Evolutionary conservation across 2,113 vertebrate species (phyloP).

Genomic region (Procavia capensis): DNA sequence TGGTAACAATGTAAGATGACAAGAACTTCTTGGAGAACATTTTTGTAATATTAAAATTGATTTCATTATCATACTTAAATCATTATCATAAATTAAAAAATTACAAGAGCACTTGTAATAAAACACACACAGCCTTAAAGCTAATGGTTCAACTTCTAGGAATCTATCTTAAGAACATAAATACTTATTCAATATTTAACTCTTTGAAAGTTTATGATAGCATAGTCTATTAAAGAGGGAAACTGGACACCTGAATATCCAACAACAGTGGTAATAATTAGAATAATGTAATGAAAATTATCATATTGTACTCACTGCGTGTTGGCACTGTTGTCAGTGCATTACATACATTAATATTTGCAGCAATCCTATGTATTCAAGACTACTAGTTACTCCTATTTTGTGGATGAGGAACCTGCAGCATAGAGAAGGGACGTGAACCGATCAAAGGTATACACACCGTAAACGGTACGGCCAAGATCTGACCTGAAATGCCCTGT

Average conservation of each 20-base stretch:
- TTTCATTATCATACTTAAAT: too few relatives aligned
- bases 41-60: constrained; percentile 40
- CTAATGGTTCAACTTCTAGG: neutral
- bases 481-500: neutral
- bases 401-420: neutral
- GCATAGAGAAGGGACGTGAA: neutral
- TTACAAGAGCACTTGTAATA: neutral
- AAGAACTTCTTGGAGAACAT: neutral
- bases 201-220: neutral
- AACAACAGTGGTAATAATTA: neutral
- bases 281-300: neutral
- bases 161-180: neutral
- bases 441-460: neutral
- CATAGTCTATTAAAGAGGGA: neutral
- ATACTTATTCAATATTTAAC: neutral
- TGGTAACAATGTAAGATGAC: neutral
- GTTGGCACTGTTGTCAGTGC: neutral
- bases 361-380: neutral
- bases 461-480: neutral
- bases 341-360: neutral
- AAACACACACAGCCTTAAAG: neutral
- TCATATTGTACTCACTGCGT: neutral
- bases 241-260: neutral
- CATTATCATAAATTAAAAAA: too few relatives aligned
- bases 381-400: neutral